Base-by-base conservation (phyloP, 1,140 invertebrate species). In the Pogonomyrmex barbatus region DNA sequence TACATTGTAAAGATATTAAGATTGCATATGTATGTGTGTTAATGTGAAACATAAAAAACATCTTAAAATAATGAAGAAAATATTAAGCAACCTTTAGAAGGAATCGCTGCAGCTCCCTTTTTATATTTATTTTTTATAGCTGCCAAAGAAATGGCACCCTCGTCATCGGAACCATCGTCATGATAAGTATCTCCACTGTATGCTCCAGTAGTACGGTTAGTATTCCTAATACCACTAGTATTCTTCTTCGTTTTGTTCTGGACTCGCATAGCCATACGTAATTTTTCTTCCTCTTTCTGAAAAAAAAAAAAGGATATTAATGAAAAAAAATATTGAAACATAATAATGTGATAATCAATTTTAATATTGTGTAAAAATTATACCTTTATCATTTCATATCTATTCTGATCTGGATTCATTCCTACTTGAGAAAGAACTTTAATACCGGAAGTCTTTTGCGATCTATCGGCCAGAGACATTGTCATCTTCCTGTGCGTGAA, bases 401-500 rank as follows among this genome's bases (percentile, higher is more conserved):
- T 96, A 93, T 99, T 97, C 56, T 97, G 97, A 93, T 99, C 99
- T 6, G 99, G 99, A 96, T 99, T 98, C 87, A 97, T 96, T 17
- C 98, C 99, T 77, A 99, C 98, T 94, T 98, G 98, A 0, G 98
- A 99, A 67, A 99, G 95, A 45, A 99, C 98, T 95, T 99, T 99
- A 91, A 99, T 99, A 82, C 99, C 99, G 24, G 98, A 97, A 12
- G 98, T 98, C 94, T 99, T 99, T 77, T 98, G 98, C n/a, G 98
- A 99, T 12, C 99, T 96, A 94, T 99, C 99, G 4, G 99, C 99
- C 65, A 99, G 95, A 0, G 98, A 99, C 94, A 99, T 96, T 0
- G 99, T 99, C 97, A 99, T 99, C 96, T 99, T 99, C 85, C 99
- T 97, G 95, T 99, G 99, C 2, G 99, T 99, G 94, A 99, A 99